Evolutionary conservation across 1,140 invertebrate genomes (phyloP).

Genomic region (Oryzaephilus surinamensis): DNA sequence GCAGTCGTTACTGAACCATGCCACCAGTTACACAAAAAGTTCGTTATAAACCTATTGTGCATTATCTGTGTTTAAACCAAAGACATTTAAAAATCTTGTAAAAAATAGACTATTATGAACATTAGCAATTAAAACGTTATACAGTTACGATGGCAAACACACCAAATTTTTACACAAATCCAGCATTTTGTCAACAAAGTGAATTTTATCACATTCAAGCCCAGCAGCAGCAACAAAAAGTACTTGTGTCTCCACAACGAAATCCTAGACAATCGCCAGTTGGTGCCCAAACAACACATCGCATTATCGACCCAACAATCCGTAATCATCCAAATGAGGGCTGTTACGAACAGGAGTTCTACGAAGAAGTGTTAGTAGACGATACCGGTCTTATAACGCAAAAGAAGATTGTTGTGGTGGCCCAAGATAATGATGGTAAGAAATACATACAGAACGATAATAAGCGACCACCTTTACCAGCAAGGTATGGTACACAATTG

Average conservation of each 20-base stretch:
- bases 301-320: slow-evolving; percentile 8
- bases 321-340: slow-evolving; percentile 20
- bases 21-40: slow-evolving; percentile 14
- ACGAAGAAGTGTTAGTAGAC: slow-evolving; percentile 35
- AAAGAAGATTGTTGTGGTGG: slow-evolving; percentile 32
- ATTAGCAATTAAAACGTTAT: slow-evolving; percentile 1
- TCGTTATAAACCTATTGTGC: slow-evolving; percentile 7
- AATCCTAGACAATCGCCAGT: slow-evolving; percentile 34
- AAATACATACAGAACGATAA: slow-evolving; percentile 14
- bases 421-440: slow-evolving; percentile 20
- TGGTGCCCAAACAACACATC: slow-evolving; percentile 27
- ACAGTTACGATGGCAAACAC: slow-evolving; percentile 21
- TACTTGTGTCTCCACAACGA: too few relatives aligned
- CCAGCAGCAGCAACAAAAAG: slow-evolving; percentile 31
- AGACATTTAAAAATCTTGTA: slow-evolving; percentile 2
- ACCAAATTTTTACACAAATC: slow-evolving; percentile 53
- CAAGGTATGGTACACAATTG: too few relatives aligned
- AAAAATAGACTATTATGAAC: slow-evolving; percentile 4
- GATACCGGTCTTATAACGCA: slow-evolving; percentile 29
- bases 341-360: slow-evolving; percentile 32
- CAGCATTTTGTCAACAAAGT: slow-evolving; percentile 64
- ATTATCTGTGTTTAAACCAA: background rate
- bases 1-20: slow-evolving; percentile 22
- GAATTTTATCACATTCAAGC: slow-evolving; percentile 45
- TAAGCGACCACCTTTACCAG: too few relatives aligned